These are phyloP conservation scores for Rhagoletis zephyria DNA, from an alignment of 1,140 invertebrate genomes.

Conservation along the genomic window DNA sequence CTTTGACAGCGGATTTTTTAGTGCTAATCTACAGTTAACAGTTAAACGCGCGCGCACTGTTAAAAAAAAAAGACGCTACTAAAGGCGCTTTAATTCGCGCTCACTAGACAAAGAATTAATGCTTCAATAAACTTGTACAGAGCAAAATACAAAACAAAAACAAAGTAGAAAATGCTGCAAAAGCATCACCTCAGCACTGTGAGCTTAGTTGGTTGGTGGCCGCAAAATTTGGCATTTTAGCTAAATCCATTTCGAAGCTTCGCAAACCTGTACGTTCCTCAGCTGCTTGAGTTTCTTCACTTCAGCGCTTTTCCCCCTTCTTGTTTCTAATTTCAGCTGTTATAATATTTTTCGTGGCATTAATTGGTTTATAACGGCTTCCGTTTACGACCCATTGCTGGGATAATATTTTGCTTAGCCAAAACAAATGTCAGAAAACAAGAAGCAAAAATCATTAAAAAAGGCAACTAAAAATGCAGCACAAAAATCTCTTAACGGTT, in stretches of 20 bases:
- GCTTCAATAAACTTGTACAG: neutral
- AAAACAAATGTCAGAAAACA: neutral
- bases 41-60: neutral
- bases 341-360: constrained; percentile 5
- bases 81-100: neutral
- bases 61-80: neutral
- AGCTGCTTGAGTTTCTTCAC: neutral
- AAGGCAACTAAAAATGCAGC: too few relatives aligned
- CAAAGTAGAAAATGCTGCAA: neutral
- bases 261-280: neutral
- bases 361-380: constrained; percentile 48
- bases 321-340: neutral
- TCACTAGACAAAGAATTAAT: too few relatives aligned
- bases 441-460: neutral
- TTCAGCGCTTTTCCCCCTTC: neutral
- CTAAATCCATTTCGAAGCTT: neutral
- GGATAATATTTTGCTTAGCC: neutral
- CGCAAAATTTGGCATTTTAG: neutral
- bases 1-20: neutral
- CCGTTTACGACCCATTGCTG: neutral
- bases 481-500: too few relatives aligned
- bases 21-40: constrained; percentile 34
- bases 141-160: neutral
- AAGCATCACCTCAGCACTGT: too few relatives aligned
- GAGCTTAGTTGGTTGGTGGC: too few relatives aligned